Evolutionary conservation across 1,140 invertebrate genomes (phyloP).

Genomic region (Drosophila arizonae): DNA sequence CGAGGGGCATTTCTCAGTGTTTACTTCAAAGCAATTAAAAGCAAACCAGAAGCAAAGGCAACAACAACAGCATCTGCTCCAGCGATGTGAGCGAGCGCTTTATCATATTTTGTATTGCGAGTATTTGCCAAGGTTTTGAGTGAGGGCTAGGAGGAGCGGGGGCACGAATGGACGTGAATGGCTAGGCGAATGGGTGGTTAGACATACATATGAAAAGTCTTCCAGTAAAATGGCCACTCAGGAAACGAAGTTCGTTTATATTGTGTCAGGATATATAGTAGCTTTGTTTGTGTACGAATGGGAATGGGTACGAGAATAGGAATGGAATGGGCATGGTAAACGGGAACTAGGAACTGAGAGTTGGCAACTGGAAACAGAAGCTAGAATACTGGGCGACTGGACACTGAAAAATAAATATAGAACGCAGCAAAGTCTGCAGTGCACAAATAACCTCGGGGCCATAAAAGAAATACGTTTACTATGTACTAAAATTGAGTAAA

Average conservation of each 20-base stretch:
- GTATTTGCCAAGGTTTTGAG: conserved; percentile 69
- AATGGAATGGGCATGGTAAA: not conserved
- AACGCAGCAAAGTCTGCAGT: conserved; percentile 49
- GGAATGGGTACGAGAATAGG: conserved; percentile 6
- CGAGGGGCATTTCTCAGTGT: conserved; percentile 66
- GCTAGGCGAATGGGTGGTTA: conserved; percentile 1
- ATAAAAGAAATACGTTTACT: conserved; percentile 79
- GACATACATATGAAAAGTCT: conserved; percentile 62
- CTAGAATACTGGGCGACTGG: conserved; percentile 2
- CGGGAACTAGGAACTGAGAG: conserved; percentile 1
- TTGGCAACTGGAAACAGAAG: not conserved
- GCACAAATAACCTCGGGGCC: conserved; percentile 71
- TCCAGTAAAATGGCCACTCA: conserved; percentile 77
- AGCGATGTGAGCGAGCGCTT: conserved; percentile 40
- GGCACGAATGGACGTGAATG: not conserved
- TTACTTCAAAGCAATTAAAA: conserved; percentile 80
- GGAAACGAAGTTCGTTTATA: conserved; percentile 79
- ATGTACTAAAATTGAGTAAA: conserved; percentile 80
- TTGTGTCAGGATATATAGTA: conserved; percentile 73
- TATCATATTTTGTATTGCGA: conserved; percentile 72
- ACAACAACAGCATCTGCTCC: conserved; percentile 19
- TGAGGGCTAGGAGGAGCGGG: not conserved
- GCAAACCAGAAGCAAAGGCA: conserved; percentile 57
- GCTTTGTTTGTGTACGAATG: conserved; percentile 59
- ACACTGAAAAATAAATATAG: conserved; percentile 29